Evolutionary conservation across 2,113 vertebrate species (phyloP).

Genomic region (Caloenas nicobarica): DNA sequence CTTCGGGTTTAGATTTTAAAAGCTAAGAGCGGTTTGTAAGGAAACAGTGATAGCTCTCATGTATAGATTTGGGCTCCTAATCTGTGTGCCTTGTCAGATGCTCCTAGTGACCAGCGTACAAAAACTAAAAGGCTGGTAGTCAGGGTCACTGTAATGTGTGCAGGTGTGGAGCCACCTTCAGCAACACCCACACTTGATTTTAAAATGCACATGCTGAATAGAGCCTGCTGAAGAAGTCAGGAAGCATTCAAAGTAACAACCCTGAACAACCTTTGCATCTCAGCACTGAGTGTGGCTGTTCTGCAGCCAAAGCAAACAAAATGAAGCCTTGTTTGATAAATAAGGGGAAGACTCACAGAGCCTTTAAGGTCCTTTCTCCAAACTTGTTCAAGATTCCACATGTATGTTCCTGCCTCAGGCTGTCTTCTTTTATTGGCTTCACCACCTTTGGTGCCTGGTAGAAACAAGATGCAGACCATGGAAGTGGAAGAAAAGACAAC

Average conservation of each 20-base stretch:
- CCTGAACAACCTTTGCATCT: too few species aligned
- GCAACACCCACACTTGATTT: not conserved
- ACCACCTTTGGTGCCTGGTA: constrained; percentile 42
- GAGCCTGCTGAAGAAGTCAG: too few species aligned
- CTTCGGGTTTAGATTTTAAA: not conserved
- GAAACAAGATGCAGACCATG: not conserved
- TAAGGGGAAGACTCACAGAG: constrained; percentile 37
- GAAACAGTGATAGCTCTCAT: not conserved
- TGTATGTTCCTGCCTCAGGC: constrained; percentile 36
- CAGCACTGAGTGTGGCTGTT: too few species aligned
- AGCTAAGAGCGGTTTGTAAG: not conserved
- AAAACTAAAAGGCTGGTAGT: not conserved
- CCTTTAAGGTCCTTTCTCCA: constrained; percentile 16
- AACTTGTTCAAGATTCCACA: constrained; percentile 55
- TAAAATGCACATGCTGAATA: too few species aligned
- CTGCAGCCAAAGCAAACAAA: not conserved
- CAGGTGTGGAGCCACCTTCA: not conserved
- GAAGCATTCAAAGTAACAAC: not conserved
- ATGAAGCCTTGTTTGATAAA: not conserved
- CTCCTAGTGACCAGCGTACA: not conserved
- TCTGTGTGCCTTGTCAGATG: not conserved
- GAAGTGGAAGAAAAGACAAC: not conserved
- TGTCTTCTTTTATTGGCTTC: constrained; percentile 51
- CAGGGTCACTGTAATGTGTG: not conserved
- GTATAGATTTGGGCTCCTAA: too few species aligned